These are phyloP conservation scores for Notospermus geniculatus DNA, from an alignment of 1,140 invertebrate species.

Conservation along the genomic window DNA sequence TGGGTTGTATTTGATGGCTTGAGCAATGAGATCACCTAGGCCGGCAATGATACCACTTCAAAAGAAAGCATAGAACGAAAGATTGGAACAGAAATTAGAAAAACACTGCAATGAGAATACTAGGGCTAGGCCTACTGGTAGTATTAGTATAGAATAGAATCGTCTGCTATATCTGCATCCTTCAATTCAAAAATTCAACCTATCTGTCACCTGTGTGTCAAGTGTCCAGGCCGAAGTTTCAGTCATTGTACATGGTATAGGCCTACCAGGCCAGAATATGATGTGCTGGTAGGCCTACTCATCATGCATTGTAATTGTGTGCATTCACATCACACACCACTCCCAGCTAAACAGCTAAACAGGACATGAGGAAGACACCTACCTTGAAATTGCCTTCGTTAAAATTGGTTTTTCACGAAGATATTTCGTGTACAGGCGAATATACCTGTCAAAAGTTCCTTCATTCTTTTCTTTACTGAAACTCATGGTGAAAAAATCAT, in stretches of 20 bases:
- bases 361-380: constrained; percentile 6
- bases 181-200: too few species aligned
- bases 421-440: constrained; percentile 26
- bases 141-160: too few species aligned
- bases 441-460: constrained; percentile 25
- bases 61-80: constrained; percentile 15
- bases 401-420: constrained; percentile 30
- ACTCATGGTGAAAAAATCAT: constrained; percentile 23
- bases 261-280: too few species aligned
- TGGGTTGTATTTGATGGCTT: constrained; percentile 35
- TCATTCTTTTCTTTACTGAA: constrained; percentile 26
- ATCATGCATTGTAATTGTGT: too few species aligned
- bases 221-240: too few species aligned
- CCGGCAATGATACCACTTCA: constrained; percentile 38
- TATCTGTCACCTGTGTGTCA: too few species aligned
- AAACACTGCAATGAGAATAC: too few species aligned
- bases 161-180: too few species aligned
- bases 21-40: constrained; percentile 40
- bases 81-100: background rate
- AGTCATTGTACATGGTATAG: too few species aligned
- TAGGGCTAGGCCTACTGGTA: background rate
- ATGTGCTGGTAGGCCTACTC: too few species aligned
- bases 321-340: background rate
- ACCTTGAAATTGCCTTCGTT: constrained; percentile 36
- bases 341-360: background rate